A percentile compares a stretch with the other conserved stretches of the same genome.
phyloP scores from a whole-genome alignment of 2,113 vertebrate genomes.

The Sinocyclocheilus rhinocerous region DNA sequence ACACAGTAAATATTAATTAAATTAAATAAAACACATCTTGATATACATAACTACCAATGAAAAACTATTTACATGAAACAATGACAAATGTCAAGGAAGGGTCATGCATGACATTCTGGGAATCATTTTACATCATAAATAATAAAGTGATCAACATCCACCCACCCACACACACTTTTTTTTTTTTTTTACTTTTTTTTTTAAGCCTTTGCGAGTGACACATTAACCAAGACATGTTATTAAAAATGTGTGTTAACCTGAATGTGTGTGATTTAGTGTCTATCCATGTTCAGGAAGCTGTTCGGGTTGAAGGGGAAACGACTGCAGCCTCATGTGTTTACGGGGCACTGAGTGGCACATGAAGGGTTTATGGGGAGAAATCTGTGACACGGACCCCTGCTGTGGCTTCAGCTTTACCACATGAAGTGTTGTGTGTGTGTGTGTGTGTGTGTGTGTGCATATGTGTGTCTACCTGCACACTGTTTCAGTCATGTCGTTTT shows the following conservation, averaged over 20 bases:
- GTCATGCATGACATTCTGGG: not conserved
- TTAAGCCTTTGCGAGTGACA: not conserved
- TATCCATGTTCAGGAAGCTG: not conserved
- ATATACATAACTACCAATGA: not conserved
- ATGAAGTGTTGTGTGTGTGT: no score
- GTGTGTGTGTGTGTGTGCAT: no score
- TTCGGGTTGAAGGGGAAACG: not conserved
- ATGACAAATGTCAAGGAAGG: not conserved
- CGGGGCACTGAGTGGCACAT: not conserved
- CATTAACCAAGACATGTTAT: not conserved
- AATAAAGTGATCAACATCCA: not conserved
- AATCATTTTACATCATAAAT: not conserved
- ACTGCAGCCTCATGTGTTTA: not conserved
- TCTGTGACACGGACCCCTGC: not conserved
- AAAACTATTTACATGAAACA: not conserved
- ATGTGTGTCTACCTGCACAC: not conserved
- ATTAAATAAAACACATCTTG: not conserved
- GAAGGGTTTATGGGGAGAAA: not conserved
- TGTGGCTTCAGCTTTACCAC: not conserved
- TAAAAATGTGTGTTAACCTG: not conserved
- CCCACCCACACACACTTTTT: not conserved
- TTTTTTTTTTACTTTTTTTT: not conserved
- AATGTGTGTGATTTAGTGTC: not conserved
- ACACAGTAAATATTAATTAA: not conserved
- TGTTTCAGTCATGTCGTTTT: not conserved